Conservation (phyloP, 2,797 vertebrate genomes). For the Enteromius unitaeniatus region DNA sequence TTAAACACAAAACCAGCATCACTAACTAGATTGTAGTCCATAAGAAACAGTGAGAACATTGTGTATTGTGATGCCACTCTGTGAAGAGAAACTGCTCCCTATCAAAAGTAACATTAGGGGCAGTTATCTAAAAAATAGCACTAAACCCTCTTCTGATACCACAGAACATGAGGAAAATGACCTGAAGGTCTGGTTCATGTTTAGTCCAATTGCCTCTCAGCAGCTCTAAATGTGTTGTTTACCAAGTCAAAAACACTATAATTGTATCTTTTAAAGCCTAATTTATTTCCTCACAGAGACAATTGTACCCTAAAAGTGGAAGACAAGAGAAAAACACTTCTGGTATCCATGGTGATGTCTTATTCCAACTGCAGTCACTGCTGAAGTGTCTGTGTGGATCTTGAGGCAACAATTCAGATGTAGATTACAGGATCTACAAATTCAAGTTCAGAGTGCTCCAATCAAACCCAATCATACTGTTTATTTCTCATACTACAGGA, state of each 20-base stretch:
- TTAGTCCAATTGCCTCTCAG: constrained; percentile 46
- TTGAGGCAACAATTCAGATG: constrained; percentile 16
- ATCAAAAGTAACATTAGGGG: constrained; percentile 41
- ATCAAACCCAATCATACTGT: constrained; percentile 42
- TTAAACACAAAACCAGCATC: constrained; percentile 2
- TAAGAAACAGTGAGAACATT: constrained; percentile 7
- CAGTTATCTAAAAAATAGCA: constrained; percentile 41
- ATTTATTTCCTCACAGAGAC: constrained; percentile 36
- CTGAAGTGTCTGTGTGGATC: constrained; percentile 30
- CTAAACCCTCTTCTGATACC: constrained; percentile 33
- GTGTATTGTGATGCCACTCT: constrained; percentile 6
- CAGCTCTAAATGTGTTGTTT: constrained; percentile 54
- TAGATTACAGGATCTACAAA: constrained; percentile 24
- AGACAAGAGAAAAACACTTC: constrained; percentile 32
- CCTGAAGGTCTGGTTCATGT: constrained; percentile 43
- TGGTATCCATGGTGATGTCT: constrained; percentile 52
- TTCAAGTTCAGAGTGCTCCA: constrained; percentile 24
- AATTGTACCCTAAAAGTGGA: constrained; percentile 39
- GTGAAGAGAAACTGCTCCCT: constrained; percentile 2
- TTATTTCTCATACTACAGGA: constrained; percentile 7
- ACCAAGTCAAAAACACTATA: constrained; percentile 53
- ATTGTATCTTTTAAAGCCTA: constrained; percentile 33
- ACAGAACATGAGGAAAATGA: constrained; percentile 40
- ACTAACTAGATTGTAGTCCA: constrained; percentile 7
- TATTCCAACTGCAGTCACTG: background rate